These are phyloP conservation scores for Bergia sp. DNA, from an alignment of 92 coral and sea anemone species.

Conservation along the genomic window DNA sequence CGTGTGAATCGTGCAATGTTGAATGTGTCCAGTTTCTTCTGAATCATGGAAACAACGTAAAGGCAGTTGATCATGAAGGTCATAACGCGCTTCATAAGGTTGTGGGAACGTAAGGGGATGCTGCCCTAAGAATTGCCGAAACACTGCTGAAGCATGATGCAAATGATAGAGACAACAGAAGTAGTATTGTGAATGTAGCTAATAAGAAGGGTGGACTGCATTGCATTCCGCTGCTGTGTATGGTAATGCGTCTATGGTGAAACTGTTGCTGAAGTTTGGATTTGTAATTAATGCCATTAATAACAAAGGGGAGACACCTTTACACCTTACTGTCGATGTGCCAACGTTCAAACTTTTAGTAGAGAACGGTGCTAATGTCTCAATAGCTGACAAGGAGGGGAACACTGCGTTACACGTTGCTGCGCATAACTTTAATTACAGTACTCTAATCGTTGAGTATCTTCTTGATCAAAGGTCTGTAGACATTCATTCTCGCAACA, in stretches of 20 bases:
- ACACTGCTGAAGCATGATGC: neutral
- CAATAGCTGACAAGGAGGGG: neutral
- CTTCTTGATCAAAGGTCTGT: neutral
- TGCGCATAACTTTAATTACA: neutral
- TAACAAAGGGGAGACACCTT: neutral
- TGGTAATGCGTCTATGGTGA: neutral
- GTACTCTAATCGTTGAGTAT: neutral
- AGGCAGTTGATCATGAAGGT: neutral
- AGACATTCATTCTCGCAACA: neutral
- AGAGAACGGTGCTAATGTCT: neutral
- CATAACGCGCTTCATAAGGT: slow-evolving; percentile 8
- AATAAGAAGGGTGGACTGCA: too few species aligned
- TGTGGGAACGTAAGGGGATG: neutral
- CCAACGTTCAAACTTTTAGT: neutral
- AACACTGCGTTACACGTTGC: neutral
- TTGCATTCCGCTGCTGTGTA: neutral
- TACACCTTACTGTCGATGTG: neutral
- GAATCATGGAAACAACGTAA: neutral
- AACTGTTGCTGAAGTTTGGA: neutral
- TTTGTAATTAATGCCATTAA: neutral
- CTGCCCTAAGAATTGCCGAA: neutral
- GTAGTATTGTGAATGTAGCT: too few species aligned
- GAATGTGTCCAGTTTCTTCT: neutral
- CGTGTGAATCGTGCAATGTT: neutral
- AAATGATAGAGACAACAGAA: neutral